Base-by-base conservation (phyloP, 1,140 invertebrate species). In the Eufriesea mexicana region DNA sequence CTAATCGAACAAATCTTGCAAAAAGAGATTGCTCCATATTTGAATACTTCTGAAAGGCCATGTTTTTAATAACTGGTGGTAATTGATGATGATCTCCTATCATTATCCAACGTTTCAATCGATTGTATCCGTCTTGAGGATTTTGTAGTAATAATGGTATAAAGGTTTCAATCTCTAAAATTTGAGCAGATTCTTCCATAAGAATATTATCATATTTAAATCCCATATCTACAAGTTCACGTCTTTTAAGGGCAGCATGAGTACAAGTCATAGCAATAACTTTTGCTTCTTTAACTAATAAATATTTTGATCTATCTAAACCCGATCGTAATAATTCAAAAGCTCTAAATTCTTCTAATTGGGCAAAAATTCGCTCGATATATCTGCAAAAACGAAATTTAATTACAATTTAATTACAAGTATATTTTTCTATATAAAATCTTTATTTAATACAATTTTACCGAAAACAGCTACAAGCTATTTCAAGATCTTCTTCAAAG, bases 191-290 rank as follows among this genome's bases (percentile, higher is more conserved):
- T 94, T 99, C 99, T 95, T 99, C 99, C 99, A 99, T 99, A 0
- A 99, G 94, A 76, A 99, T 99, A 92, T 99, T 99, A 92, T 99
- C 99, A 94, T 99, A 99, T 92, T 99, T 98, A 91, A 99, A 99
- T 79, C 97, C 98, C 90, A 99, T 96, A 91, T 99, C 97, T 0
- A 99, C 99, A 1, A 99, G 95, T 93, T 99, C 99, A 78, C 98
- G 97, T 57, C 99, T 95, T 92, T 99, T 99, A 0, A 99, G 95
- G 1, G 99, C 99, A 23, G 99, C 99, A 94, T 99, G 99, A 0
- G 99, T 99, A 95, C 99, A 99, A 2, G 99, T 99, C 99, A 99
- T 99, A 5, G 99, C 99, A 89, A 99, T 99, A 47, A 99, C 99
- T 95, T 99, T 99, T 0, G 99, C 99, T 94, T 99, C 99, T 93